Conservation (phyloP, 1,140 invertebrate species). For the Listronotus oregonensis region DNA sequence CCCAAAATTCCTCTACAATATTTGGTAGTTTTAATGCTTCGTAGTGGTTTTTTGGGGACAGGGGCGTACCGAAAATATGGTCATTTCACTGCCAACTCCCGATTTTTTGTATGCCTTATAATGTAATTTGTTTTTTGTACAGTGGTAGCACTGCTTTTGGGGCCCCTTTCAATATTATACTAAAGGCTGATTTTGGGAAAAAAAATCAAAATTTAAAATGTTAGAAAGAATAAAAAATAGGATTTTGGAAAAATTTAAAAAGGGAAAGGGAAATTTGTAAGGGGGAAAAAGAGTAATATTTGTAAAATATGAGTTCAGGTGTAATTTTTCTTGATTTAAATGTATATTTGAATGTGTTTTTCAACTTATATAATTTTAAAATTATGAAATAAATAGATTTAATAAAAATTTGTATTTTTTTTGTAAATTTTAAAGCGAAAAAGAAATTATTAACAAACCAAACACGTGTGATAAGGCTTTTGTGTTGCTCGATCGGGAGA, state of each 20-base stretch:
- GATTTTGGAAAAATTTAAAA: slow-evolving; percentile 15
- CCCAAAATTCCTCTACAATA: slow-evolving; percentile 72
- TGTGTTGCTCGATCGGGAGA: no score
- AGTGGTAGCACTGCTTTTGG: slow-evolving; percentile 95
- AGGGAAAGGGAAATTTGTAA: background rate
- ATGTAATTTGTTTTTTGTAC: slow-evolving; percentile 98
- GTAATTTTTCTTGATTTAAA: no score
- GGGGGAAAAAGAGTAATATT: background rate
- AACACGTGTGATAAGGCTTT: no score
- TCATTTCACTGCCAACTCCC: slow-evolving; percentile 95
- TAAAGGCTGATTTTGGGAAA: slow-evolving; percentile 66
- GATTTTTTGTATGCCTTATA: slow-evolving; percentile 99
- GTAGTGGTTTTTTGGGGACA: slow-evolving; percentile 71
- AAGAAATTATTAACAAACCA: no score
- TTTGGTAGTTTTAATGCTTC: slow-evolving; percentile 65
- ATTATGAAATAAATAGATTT: no score
- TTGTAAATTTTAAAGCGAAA: no score
- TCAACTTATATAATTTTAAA: no score
- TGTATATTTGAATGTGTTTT: no score
- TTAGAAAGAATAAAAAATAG: slow-evolving; percentile 37
- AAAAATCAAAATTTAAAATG: slow-evolving; percentile 42
- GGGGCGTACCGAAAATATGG: slow-evolving; percentile 84
- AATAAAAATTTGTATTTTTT: no score
- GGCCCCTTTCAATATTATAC: slow-evolving; percentile 97
- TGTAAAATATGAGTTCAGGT: background rate